phyloP scores from a whole-genome alignment of 2,797 vertebrate species.

The Xenentodon cancila region DNA sequence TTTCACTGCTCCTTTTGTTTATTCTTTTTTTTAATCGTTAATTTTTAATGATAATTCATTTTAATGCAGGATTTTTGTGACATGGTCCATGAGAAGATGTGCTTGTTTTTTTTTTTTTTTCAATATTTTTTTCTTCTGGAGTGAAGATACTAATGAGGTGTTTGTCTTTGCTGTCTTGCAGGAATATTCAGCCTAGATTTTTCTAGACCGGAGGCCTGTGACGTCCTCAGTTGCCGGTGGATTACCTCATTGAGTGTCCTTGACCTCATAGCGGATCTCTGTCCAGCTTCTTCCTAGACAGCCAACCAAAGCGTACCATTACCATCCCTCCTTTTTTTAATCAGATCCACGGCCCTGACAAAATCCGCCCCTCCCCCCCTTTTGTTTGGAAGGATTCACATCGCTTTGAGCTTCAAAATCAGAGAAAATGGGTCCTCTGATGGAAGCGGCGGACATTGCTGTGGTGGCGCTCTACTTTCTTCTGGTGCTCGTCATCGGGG shows the following conservation, averaged over 20 bases:
- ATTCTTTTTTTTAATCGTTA: conserved; percentile 16
- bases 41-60: conserved; percentile 5
- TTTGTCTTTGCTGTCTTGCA: conserved; percentile 98
- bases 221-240: conserved; percentile 88
- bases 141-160: conserved; percentile 70
- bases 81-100: conserved; percentile 2
- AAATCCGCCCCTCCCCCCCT: background rate
- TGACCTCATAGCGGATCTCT: conserved; percentile 67
- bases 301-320: conserved; percentile 90
- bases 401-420: conserved; percentile 14
- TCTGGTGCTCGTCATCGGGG: conserved; percentile 93
- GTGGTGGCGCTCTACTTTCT: conserved; percentile 97
- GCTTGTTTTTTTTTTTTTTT: conserved; percentile 28
- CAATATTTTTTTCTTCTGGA: conserved; percentile 17
- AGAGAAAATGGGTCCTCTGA: conserved; percentile 84
- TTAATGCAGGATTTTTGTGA: background rate
- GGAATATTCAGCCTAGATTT: conserved; percentile 91
- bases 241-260: conserved; percentile 83
- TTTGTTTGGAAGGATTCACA: conserved; percentile 26
- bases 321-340: conserved; percentile 31
- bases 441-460: conserved; percentile 94
- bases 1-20: background rate
- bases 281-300: conserved; percentile 87
- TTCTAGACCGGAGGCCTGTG: conserved; percentile 89
- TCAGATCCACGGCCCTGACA: conserved; percentile 13